Conservation (phyloP, 2,888 invertebrate species). For the Tyria jacobaeae region DNA sequence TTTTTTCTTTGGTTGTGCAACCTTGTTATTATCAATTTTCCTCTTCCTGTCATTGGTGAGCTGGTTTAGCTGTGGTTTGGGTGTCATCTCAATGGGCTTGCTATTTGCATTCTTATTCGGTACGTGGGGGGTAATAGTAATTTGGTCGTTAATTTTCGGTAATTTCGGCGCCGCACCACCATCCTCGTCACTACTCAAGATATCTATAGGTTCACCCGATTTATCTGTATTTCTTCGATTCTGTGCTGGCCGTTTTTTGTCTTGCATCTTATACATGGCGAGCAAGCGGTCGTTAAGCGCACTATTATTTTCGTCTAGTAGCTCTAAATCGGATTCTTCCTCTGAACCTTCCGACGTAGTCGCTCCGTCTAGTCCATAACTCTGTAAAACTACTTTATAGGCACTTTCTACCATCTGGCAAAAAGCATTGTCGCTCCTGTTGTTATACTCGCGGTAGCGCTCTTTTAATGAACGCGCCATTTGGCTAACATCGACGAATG, state of each 20-base stretch:
- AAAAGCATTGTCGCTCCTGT: slow-evolving; percentile 93
- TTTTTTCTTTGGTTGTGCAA: slow-evolving; percentile 67
- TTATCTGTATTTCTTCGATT: slow-evolving; percentile 73
- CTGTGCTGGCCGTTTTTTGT: slow-evolving; percentile 76
- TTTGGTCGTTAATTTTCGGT: slow-evolving; percentile 82
- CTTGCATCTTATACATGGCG: slow-evolving; percentile 83
- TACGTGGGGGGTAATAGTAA: slow-evolving; percentile 81
- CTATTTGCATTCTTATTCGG: slow-evolving; percentile 67
- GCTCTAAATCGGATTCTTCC: slow-evolving; percentile 89
- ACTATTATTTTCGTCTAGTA: slow-evolving; percentile 93
- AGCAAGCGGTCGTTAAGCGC: slow-evolving; percentile 88
- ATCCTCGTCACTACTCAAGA: slow-evolving; percentile 78
- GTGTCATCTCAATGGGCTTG: slow-evolving; percentile 58
- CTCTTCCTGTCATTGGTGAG: slow-evolving; percentile 72
- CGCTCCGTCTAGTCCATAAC: slow-evolving; percentile 88
- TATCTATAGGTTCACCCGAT: slow-evolving; percentile 80
- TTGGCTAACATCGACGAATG: slow-evolving; percentile 92
- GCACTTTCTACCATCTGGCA: slow-evolving; percentile 91
- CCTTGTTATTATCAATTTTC: slow-evolving; percentile 68
- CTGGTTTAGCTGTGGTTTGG: slow-evolving; percentile 64
- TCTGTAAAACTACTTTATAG: slow-evolving; percentile 90
- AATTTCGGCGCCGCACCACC: slow-evolving; percentile 77
- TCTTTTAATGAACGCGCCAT: slow-evolving; percentile 94
- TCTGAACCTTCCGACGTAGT: slow-evolving; percentile 87
- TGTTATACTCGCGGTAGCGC: slow-evolving; percentile 91